Evolutionary conservation across 2,797 vertebrate species (phyloP), one percentile per base, ranked within the genome.

Genomic region (Eulemur rubriventer): DNA sequence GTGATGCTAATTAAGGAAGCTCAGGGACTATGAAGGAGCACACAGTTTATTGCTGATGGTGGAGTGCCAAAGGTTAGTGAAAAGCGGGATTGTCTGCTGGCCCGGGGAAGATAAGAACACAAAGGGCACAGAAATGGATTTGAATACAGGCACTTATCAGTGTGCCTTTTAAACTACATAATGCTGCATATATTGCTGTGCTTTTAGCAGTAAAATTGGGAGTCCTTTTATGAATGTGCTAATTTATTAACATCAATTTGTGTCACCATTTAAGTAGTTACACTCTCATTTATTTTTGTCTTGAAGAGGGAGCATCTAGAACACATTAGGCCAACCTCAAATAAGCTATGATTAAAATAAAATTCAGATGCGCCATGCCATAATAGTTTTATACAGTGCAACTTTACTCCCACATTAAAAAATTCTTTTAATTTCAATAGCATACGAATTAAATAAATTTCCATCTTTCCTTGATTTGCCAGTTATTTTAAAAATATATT

Each of bases 11-110:
- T 98, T 98, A 98, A 22, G 0, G 97, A 93, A 96, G 97, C 98
- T 84, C n/a, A 0, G 63, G 97, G 96, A 94, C 89, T 33, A 57
- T 26, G 97, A 97, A 97, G 95, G 96, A 96, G 87, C 95, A 57
- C 92, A 50, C 0, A 9, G 98, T 72, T 98, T 97, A 97, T 79
- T 97, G 97, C 97, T 95, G 97, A 97, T 98, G 98, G 98, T 98
- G 75, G 94, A 95, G 89, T 98, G 98, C 98, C 98, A 99, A 98
- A 99, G 98, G 98, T 98, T 98, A 98, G 97, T 98, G 98, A 98
- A 98, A 98, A 98, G 98, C 98, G 84, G 98, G 97, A 97, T 98
- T 98, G 98, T 98, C 97, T 98, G 96, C 98, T 98, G 98, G 98
- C 97, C 98, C 17, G 6, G 96, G 72, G 94, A 98, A 98, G 98